These are phyloP conservation scores for Nannospalax galili DNA, from an alignment of 2,113 vertebrate species.

Conservation along the genomic window DNA sequence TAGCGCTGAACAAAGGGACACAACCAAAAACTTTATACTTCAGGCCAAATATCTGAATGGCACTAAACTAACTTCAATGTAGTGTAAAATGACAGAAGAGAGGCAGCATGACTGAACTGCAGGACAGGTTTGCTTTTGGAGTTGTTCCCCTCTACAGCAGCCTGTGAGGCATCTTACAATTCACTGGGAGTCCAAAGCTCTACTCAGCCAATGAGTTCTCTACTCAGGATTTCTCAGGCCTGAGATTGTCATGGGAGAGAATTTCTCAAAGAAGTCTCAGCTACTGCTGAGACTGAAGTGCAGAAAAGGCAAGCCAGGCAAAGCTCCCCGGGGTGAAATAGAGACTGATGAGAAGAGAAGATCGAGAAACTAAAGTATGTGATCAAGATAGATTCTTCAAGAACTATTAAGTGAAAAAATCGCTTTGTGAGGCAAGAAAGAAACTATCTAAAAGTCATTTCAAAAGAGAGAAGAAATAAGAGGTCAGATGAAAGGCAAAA, in stretches of 20 bases:
- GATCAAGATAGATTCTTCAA: background rate
- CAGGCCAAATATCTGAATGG: slow-evolving; percentile 10
- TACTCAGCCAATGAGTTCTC: background rate
- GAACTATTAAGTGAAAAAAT: background rate
- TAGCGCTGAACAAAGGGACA: background rate
- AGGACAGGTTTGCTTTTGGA: background rate
- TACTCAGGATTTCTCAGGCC: background rate
- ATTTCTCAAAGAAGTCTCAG: background rate
- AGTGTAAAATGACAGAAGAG: background rate
- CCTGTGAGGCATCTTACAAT: background rate
- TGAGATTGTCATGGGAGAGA: background rate
- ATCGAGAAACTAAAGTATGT: background rate
- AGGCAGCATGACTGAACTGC: background rate
- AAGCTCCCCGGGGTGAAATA: background rate
- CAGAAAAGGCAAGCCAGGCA: background rate
- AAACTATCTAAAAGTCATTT: background rate
- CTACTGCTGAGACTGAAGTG: background rate
- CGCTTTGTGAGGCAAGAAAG: background rate
- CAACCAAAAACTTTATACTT: background rate
- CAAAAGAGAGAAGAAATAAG: background rate
- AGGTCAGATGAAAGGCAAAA: background rate
- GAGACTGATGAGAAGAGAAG: background rate
- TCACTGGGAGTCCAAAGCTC: background rate
- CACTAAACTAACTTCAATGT: background rate
- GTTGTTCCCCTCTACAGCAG: background rate